phyloP scores from a whole-genome alignment of 2,888 invertebrate genomes.

The Tubulanus polymorphus region DNA sequence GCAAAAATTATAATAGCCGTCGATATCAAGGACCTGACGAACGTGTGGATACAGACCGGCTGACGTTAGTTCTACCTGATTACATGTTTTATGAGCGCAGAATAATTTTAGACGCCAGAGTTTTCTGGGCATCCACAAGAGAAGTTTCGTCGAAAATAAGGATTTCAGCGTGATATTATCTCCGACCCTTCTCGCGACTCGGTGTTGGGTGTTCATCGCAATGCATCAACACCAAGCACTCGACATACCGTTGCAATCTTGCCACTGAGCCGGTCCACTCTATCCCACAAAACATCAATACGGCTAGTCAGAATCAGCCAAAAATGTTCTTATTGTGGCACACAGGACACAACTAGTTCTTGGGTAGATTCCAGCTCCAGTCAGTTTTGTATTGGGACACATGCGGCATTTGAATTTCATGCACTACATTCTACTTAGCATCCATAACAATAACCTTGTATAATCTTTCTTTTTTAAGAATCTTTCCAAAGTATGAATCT shows the following conservation, averaged over 20 bases:
- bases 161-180: too few species aligned
- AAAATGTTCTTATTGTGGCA: too few species aligned
- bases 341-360: too few species aligned
- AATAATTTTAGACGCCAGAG: constrained; percentile 13
- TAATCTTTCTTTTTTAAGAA: too few species aligned
- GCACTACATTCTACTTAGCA: constrained; percentile 16
- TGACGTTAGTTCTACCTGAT: constrained; percentile 10
- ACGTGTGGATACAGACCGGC: constrained; percentile 19
- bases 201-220: too few species aligned
- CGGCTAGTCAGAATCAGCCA: too few species aligned
- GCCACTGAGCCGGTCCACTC: too few species aligned
- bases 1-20: constrained; percentile 22
- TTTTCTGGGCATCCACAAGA: constrained; percentile 19
- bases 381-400: constrained; percentile 13
- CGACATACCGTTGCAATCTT: too few species aligned
- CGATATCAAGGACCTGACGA: constrained; percentile 23
- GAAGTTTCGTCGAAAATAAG: too few species aligned
- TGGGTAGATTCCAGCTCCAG: constrained; percentile 18
- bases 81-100: constrained; percentile 18
- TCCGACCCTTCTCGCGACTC: too few species aligned
- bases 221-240: too few species aligned
- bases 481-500: constrained; percentile 20
- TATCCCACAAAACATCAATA: too few species aligned
- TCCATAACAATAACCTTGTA: constrained; percentile 19
- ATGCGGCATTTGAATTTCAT: constrained; percentile 14